phyloP scores from a whole-genome alignment of 2,888 invertebrate genomes.

The Mesoligia furuncula region DNA sequence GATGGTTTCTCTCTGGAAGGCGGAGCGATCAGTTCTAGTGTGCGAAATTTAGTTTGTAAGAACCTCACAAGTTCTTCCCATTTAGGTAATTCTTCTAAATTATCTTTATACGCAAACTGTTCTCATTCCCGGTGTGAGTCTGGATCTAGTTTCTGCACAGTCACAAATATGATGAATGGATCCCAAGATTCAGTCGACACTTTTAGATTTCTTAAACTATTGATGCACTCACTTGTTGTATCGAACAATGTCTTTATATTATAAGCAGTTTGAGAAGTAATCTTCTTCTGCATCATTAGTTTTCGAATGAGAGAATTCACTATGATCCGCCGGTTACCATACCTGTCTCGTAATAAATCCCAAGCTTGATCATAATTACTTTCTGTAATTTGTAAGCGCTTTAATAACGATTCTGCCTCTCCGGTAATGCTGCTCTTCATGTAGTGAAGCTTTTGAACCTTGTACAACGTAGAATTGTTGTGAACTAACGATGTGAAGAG shows the following conservation, averaged over 20 bases:
- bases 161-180: conserved; percentile 59
- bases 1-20: no score
- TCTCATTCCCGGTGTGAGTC: no score
- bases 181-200: conserved; percentile 42
- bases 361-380: conserved; percentile 13
- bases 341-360: conserved; percentile 10
- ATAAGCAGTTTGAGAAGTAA: conserved; percentile 5
- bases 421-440: conserved; percentile 34
- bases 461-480: conserved; percentile 15
- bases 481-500: conserved; percentile 31
- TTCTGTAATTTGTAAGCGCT: conserved; percentile 27
- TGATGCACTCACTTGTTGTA: conserved; percentile 31
- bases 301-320: conserved; percentile 27
- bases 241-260: conserved; percentile 31
- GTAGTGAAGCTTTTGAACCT: conserved; percentile 30
- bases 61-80: no score
- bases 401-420: conserved; percentile 30
- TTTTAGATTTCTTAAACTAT: conserved; percentile 9
- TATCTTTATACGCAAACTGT: no score
- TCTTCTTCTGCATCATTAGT: conserved; percentile 20
- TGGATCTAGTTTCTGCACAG: no score
- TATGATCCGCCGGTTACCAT: conserved; percentile 26
- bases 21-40: no score
- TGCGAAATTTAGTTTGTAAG: no score
- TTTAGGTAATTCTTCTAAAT: no score